Evolutionary conservation across 1,140 invertebrate genomes (phyloP).

Genomic region (Frieseomelitta varia): DNA sequence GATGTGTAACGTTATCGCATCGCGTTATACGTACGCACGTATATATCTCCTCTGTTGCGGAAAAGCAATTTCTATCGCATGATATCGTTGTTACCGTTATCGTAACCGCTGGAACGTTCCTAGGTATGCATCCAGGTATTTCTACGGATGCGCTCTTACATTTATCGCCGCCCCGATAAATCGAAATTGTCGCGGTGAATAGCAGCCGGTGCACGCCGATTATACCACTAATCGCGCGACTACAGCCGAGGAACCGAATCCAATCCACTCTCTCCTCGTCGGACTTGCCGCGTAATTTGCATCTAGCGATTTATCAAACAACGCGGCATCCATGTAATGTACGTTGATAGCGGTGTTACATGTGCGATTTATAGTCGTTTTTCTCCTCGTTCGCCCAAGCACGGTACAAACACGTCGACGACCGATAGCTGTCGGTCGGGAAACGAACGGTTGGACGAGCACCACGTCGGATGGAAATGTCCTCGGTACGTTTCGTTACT

Average conservation of each 20-base stretch:
- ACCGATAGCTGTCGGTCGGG: slow-evolving; percentile 13
- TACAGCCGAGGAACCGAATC: slow-evolving; percentile 28
- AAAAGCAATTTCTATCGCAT: background rate
- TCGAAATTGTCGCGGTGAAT: slow-evolving; percentile 43
- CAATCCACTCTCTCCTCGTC: slow-evolving; percentile 44
- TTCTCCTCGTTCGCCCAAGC: slow-evolving; percentile 47
- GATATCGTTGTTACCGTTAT: background rate
- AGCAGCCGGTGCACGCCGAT: background rate
- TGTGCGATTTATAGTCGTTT: slow-evolving; percentile 77
- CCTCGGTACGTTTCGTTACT: slow-evolving; percentile 38
- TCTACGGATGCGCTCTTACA: too few relatives aligned
- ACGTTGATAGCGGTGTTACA: slow-evolving; percentile 81
- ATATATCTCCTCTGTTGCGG: background rate
- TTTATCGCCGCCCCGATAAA: background rate
- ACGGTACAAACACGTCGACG: background rate
- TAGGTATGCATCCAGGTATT: background rate
- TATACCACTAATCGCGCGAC: background rate
- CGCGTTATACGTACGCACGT: background rate
- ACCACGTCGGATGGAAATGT: slow-evolving; percentile 11
- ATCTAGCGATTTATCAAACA: slow-evolving; percentile 81
- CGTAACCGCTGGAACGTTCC: too few relatives aligned
- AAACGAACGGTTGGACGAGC: background rate
- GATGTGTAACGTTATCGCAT: background rate
- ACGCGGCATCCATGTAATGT: slow-evolving; percentile 80
- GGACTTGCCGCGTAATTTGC: slow-evolving; percentile 73